Evolutionary conservation across 2,797 vertebrate species (phyloP), one percentile per base, ranked within the genome.

Genomic region (Phataginus tricuspis): DNA sequence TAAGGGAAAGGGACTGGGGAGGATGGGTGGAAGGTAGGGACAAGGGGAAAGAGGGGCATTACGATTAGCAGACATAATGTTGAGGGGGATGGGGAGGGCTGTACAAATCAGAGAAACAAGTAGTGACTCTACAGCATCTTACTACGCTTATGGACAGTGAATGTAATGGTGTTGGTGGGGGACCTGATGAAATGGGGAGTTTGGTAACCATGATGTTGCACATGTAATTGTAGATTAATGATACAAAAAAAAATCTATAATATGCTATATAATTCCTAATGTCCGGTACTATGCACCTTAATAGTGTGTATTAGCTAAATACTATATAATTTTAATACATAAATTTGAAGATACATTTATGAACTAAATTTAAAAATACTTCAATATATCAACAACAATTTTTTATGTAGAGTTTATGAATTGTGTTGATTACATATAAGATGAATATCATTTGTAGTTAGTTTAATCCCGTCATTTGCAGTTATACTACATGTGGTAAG

Each of bases 261-360:
- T 25, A 18, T 1, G 57, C 18, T n/a, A 18, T 53, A 55, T 82
- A 72, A 37, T 94, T 85, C 4, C 23, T 75, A 82, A 37, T 63
- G 14, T 42, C 25, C 1, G 39, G 1, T 66, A 8, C 0, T 21
- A 8, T 53, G 6, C 6, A 63, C 10, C 4, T 16, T 39, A 23
- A 27, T 45, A 31, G 19, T 42, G 6, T 82, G 29, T 23, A 53
- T 7, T 37, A 79, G 53, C 42, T 80, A 88, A 66, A 69, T 59
- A 39, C 21, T 53, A 29, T 4, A 63, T 0, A 61, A n/a, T 57
- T 82, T 80, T 53, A 39, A 12, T 31, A 27, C 0, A 64, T 10
- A 63, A 21, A 61, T 39, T 53, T 51, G 3, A 86, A 83, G 7
- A n/a, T 49, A 21, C 0, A 59, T 16, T 1, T 53, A 82, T 34